Base-by-base conservation (phyloP, 2,888 invertebrate species). In the Subacronicta megacephala region DNA sequence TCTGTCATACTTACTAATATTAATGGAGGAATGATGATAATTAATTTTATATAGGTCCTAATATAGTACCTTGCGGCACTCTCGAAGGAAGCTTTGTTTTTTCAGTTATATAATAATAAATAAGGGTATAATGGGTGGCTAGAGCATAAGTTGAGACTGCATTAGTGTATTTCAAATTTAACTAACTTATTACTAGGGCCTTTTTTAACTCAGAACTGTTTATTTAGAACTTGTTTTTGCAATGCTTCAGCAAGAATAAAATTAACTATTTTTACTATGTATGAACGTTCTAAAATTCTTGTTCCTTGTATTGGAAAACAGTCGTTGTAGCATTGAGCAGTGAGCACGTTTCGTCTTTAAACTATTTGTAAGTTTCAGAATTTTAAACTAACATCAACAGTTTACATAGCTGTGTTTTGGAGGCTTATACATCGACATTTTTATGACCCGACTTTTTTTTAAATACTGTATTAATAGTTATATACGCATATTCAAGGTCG, bases 401-500 rank as follows among this genome's bases (percentile, higher is more conserved):
- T 10, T 26, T 26, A 26, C 10, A 1, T 23, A 23, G 9, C 0
- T 26, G 9, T 26, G 26, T 2, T 10, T 3, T 23, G 3, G 0
- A 23, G 36, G 26, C 23, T n/a, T 20, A 26, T 35, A 37, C 23
- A 40, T 16, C 18, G 15, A 38, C 9, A 41, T 60, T 54, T 47
- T n/a, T n/a, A n/a, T n/a, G n/a, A n/a, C n/a, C n/a, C n/a, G n/a
- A n/a, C n/a, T n/a, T n/a, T n/a, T n/a, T n/a, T n/a, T n/a, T n/a
- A n/a, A 59, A 53, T 49, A 46, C 36, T 44, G 36, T 56, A 53
- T 61, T 53, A 42, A 55, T 57, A 58, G 56, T 44, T 44, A 40
- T 43, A 52, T 43, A 54, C 3, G 42, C 36, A 45, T 46, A 26
- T 41, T 42, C 49, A 73, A 69, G 66, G 70, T 55, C 53, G 41